Evolutionary conservation across 1,140 invertebrate species (phyloP).

Genomic region (Akabosia matsudoensis): DNA sequence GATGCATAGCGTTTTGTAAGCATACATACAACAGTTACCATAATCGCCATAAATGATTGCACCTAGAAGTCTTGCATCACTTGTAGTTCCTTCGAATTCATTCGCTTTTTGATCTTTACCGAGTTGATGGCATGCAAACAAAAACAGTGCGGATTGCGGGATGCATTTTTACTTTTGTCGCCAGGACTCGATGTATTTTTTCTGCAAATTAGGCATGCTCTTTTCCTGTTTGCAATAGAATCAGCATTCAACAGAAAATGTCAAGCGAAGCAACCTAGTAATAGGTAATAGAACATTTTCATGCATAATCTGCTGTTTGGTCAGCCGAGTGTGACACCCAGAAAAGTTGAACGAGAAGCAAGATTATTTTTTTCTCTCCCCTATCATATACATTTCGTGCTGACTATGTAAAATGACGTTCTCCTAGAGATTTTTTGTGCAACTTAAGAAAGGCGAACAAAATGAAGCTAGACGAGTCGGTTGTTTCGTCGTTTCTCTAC

Average conservation of each 20-base stretch:
- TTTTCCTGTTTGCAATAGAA: background rate
- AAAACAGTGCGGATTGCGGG: no score
- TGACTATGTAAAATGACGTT: background rate
- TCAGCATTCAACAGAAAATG: conserved; percentile 27
- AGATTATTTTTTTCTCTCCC: conserved; percentile 1
- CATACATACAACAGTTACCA: no score
- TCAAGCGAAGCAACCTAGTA: conserved; percentile 32
- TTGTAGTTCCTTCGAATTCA: no score
- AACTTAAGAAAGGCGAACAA: no score
- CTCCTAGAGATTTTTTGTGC: background rate
- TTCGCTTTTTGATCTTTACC: no score
- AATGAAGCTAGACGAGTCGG: background rate
- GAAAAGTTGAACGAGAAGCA: conserved; percentile 17
- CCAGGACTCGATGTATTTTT: no score
- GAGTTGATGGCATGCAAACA: no score
- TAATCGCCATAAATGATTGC: no score
- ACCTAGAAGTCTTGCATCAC: no score
- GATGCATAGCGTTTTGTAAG: no score
- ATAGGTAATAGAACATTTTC: conserved; percentile 37
- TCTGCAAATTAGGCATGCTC: background rate
- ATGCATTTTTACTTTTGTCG: background rate
- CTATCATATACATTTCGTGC: background rate
- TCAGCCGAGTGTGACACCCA: conserved; percentile 40
- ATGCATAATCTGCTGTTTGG: conserved; percentile 40
- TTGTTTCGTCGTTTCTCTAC: background rate